Base-by-base conservation (phyloP, 2,888 invertebrate genomes). In the Pandemis cinnamomeana region DNA sequence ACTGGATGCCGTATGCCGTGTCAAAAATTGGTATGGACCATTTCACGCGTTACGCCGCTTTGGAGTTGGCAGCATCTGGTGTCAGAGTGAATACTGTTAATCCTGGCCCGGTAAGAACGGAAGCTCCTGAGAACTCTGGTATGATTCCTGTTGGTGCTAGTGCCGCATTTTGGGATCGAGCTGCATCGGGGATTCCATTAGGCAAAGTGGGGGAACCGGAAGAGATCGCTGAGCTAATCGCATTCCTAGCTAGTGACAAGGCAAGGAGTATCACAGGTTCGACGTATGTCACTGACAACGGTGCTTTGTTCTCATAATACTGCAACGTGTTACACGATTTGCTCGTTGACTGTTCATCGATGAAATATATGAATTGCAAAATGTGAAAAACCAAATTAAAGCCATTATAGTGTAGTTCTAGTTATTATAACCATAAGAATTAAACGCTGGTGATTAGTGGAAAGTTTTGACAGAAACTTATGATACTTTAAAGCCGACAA, bases 21-120 rank as follows among this genome's bases (percentile, higher is more conserved):
- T 96, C 96, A 20, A 97, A 97, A 88, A 93, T 96, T 51, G 96
- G 96, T 6, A 81, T 97, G n/a, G 97, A 97, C 86, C 97, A 97
- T 81, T 95, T 97, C 77, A 97, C 97, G 0, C 90, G 95, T 77
- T 96, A 96, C 82, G 97, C 27, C 4, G 27, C 27, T 36, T 36
- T 36, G 27, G 27, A 36, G 27, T 36, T 36, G 27, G 27, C 27
- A 4, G 27, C 27, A 2, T 36, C 27, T 36, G 27, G 27, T 4
- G 27, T 36, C 1, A 36, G 27, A 36, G 27, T 36, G 27, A 36
- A 36, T 36, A 36, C 3, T 36, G 27, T 36, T 36, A 36, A 36
- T 36, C 27, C 97, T 36, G 97, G 97, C 11, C 96, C 97, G 0
- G 95, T 96, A 0, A 96, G 76, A 4, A 86, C 87, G 0, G 83